A percentile compares a stretch with the other conserved stretches of the same genome.
Evolutionary conservation across 2,888 invertebrate species (phyloP).

Genomic region (Agrochola lota): DNA sequence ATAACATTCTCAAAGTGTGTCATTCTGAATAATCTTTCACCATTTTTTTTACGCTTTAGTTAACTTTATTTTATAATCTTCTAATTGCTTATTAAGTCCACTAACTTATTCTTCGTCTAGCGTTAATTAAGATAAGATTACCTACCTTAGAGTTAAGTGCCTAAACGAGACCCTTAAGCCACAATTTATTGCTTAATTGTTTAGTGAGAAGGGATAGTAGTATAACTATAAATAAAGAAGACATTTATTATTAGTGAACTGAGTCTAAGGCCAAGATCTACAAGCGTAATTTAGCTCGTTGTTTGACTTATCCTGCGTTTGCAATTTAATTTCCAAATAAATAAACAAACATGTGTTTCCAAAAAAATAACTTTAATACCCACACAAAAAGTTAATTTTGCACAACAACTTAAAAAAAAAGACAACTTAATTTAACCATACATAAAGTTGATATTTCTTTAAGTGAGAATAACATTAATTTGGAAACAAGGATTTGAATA

Average conservation of each 20-base stretch:
- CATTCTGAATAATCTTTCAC: neutral
- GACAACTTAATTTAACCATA: neutral
- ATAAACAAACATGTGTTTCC: neutral
- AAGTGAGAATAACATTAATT: too few relatives aligned
- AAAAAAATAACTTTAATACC: neutral
- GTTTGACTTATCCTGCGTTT: neutral
- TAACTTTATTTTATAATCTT: neutral
- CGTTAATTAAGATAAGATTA: slow-evolving; percentile 44
- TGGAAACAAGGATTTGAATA: neutral
- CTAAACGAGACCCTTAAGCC: slow-evolving; percentile 41
- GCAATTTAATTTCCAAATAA: neutral
- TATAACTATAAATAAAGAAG: slow-evolving; percentile 31
- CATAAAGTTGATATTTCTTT: neutral
- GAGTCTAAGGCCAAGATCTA: neutral
- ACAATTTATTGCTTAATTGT: slow-evolving; percentile 58
- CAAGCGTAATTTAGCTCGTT: neutral
- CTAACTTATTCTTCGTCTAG: slow-evolving; percentile 19
- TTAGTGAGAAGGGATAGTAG: slow-evolving; percentile 33
- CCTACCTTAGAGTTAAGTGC: slow-evolving; percentile 30
- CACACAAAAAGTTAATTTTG: neutral
- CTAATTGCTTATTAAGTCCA: slow-evolving; percentile 12
- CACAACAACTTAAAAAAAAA: fast-evolving
- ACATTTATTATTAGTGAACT: slow-evolving; percentile 30
- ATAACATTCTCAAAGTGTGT: neutral
- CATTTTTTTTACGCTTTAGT: neutral